phyloP scores from a whole-genome alignment of 2,797 vertebrate genomes.

The Fratercula arctica region DNA sequence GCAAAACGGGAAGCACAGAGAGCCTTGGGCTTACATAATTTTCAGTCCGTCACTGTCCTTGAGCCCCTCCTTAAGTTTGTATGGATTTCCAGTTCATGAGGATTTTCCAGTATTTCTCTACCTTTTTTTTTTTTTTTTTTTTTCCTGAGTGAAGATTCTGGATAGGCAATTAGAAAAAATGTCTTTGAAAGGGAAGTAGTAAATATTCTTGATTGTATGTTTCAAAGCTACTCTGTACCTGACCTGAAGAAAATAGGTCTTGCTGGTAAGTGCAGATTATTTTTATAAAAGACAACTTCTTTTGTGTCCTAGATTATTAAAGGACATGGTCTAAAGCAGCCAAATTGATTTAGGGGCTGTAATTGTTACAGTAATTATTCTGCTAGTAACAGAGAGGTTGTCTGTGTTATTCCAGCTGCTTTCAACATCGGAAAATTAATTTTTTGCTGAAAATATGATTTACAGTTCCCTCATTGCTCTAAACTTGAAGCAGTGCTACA shows the following conservation, averaged over 20 bases:
- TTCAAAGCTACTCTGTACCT: not conserved
- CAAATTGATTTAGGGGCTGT: not conserved
- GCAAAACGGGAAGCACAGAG: not conserved
- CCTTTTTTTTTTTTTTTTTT: not conserved
- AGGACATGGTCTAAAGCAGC: not conserved
- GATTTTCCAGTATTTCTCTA: not conserved
- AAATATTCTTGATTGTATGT: not conserved
- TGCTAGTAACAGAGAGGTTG: not conserved
- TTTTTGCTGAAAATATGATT: not conserved
- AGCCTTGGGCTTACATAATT: not conserved
- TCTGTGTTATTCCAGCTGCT: not conserved
- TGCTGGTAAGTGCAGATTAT: not conserved
- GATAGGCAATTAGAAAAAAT: not conserved
- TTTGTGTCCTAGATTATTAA: not conserved
- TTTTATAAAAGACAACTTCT: not conserved
- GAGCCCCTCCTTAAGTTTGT: not conserved
- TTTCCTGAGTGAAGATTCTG: not conserved
- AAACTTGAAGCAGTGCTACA: not conserved
- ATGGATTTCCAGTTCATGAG: not conserved
- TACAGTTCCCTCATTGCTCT: not conserved
- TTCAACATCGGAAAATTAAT: not conserved
- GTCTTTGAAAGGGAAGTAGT: not conserved
- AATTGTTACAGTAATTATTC: not conserved
- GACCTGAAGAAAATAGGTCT: not conserved
- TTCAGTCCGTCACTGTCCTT: not conserved